These are phyloP conservation scores for Caenorhabditis sp. DNA, from an alignment of 2,888 invertebrate species.

Conservation along the genomic window DNA sequence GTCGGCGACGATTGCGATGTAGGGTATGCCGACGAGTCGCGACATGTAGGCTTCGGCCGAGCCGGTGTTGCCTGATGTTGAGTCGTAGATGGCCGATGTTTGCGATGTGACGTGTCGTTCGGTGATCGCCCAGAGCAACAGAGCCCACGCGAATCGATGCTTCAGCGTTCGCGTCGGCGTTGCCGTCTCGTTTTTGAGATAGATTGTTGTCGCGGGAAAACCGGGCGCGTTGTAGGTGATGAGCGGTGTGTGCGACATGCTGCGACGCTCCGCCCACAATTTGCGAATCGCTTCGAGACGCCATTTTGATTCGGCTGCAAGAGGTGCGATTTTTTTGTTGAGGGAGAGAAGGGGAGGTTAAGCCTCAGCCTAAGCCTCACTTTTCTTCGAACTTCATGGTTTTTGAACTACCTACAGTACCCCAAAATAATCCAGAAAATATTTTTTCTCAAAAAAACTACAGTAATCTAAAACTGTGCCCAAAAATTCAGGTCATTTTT, in stretches of 20 bases:
- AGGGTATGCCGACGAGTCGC: conserved; percentile 52
- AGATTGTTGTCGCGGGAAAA: conserved; percentile 51
- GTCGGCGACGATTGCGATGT: conserved; percentile 60
- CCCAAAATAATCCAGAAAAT: too few relatives aligned
- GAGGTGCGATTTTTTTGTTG: conserved; percentile 2
- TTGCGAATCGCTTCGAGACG: conserved; percentile 45
- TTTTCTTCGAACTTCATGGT: too few relatives aligned
- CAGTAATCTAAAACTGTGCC: too few relatives aligned
- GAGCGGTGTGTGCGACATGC: conserved; percentile 60
- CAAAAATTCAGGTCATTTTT: too few relatives aligned
- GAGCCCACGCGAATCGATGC: conserved; percentile 64
- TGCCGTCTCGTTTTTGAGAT: conserved; percentile 61
- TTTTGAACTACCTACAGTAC: too few relatives aligned
- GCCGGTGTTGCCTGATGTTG: conserved; percentile 66
- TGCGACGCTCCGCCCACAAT: conserved; percentile 54
- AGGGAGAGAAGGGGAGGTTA: too few relatives aligned
- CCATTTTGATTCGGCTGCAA: conserved; percentile 52
- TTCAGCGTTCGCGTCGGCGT: conserved; percentile 58
- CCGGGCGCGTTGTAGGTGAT: conserved; percentile 43
- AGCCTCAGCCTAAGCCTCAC: too few relatives aligned
- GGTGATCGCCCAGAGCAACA: conserved; percentile 61
- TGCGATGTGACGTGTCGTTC: conserved; percentile 49
- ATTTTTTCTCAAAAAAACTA: too few relatives aligned
- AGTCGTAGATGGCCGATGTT: conserved; percentile 62
- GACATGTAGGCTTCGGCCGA: conserved; percentile 65